Conservation (phyloP, 2,888 invertebrate species). For the Smittia sp. region DNA sequence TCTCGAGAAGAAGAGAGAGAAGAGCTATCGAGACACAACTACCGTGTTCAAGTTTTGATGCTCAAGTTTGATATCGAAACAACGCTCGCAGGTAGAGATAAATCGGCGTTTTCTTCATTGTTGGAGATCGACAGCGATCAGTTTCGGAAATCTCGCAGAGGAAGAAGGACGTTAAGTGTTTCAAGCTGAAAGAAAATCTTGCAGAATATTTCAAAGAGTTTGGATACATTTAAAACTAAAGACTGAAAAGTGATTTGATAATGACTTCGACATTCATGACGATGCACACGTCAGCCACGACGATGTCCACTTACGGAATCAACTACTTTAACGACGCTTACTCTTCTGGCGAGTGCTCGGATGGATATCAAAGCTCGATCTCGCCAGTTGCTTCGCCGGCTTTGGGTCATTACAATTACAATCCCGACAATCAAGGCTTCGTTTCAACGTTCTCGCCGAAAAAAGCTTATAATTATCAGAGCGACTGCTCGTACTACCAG, state of each 20-base stretch:
- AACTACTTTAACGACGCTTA: conserved; percentile 22
- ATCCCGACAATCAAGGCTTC: not conserved
- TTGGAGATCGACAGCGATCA: conserved; percentile 4
- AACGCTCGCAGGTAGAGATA: conserved; percentile 25
- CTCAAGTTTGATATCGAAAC: not conserved
- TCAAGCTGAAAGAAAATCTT: not conserved
- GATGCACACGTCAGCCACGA: not conserved
- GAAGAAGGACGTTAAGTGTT: not conserved
- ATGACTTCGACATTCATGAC: conserved; percentile 16
- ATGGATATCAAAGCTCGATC: conserved; percentile 28
- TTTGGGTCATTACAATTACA: not conserved
- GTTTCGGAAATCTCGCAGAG: not conserved
- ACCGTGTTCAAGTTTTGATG: conserved; percentile 6
- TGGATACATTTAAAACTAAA: not conserved
- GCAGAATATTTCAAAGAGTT: not conserved
- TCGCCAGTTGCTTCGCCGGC: not conserved
- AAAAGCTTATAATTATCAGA: not conserved
- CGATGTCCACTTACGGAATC: conserved; percentile 27
- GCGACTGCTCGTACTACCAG: not conserved
- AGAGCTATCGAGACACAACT: not conserved
- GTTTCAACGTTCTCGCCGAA: not conserved
- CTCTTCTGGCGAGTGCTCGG: conserved; percentile 18
- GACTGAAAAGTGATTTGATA: conserved; percentile 5
- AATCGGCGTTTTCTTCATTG: conserved; percentile 17
- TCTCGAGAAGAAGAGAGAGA: not conserved